Conservation (phyloP, 2,888 invertebrate species). For the Homarus gammarus region DNA sequence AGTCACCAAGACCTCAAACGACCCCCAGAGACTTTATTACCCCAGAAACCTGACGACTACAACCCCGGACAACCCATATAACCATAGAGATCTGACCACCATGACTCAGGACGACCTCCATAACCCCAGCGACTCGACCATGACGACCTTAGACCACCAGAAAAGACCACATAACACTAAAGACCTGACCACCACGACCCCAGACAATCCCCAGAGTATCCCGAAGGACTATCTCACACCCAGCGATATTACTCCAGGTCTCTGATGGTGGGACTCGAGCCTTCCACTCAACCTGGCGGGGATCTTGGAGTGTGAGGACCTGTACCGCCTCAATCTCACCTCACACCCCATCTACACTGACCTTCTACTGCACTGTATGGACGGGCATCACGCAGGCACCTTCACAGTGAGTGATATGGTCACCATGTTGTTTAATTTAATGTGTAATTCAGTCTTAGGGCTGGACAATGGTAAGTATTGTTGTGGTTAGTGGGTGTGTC, state of each 20-base stretch:
- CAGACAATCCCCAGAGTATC: neutral
- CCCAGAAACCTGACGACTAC: neutral
- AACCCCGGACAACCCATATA: neutral
- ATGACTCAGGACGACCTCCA: neutral
- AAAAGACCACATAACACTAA: neutral
- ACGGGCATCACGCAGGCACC: constrained; percentile 17
- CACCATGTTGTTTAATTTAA: constrained; percentile 36
- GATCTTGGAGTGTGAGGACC: constrained; percentile 22
- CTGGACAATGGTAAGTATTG: neutral
- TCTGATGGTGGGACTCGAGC: constrained; percentile 50
- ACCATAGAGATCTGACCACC: no score
- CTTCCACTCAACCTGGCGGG: constrained; percentile 44
- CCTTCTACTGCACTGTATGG: constrained; percentile 13
- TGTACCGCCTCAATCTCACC: neutral
- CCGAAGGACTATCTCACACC: neutral
- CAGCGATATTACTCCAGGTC: no score
- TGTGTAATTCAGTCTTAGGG: constrained; percentile 24
- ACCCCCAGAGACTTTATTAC: neutral
- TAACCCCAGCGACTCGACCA: neutral
- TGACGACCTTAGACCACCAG: neutral
- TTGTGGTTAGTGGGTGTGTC: neutral
- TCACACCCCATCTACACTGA: neutral
- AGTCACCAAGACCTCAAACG: neutral
- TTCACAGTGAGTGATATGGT: constrained; percentile 18
- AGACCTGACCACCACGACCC: neutral